A percentile compares a stretch with the other conserved stretches of the same genome.
Evolutionary conservation across 2,797 vertebrate species (phyloP).

Genomic region (Lithobates pipiens): DNA sequence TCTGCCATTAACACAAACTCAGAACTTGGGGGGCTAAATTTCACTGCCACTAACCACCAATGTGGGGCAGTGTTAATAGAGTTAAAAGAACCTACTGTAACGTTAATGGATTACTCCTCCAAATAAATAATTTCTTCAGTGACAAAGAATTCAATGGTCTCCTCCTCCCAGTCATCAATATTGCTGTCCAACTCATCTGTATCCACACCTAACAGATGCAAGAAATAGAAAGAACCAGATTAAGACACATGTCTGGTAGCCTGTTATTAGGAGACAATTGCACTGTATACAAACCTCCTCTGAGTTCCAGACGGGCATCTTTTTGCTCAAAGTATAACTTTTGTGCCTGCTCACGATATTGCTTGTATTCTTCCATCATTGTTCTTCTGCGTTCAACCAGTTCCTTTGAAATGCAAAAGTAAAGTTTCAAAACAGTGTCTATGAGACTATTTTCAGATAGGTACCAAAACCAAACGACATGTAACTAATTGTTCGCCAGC

Average conservation of each 20-base stretch:
- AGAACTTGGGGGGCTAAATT: no score
- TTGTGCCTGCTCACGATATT: conserved; percentile 85
- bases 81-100: conserved; percentile 76
- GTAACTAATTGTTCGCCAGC: no score
- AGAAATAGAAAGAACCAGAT: not conserved
- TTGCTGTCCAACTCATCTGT: conserved; percentile 96
- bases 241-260: not conserved
- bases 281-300: conserved; percentile 81
- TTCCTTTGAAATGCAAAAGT: conserved; percentile 76
- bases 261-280: not conserved
- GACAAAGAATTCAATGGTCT: conserved; percentile 99
- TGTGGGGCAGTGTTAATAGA: no score
- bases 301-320: conserved; percentile 87
- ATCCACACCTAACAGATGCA: conserved; percentile 83
- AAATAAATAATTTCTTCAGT: conserved; percentile 98
- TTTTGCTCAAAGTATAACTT: conserved; percentile 89
- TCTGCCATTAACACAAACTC: no score
- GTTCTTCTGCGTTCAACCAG: conserved; percentile 90
- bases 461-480: no score
- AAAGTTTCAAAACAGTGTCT: no score
- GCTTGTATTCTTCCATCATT: conserved; percentile 96
- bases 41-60: no score
- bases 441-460: no score
- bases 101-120: conserved; percentile 85
- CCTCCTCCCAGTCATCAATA: conserved; percentile 98